These are phyloP conservation scores for Drosophila anceps DNA, from an alignment of 2,888 invertebrate genomes.

Conservation along the genomic window DNA sequence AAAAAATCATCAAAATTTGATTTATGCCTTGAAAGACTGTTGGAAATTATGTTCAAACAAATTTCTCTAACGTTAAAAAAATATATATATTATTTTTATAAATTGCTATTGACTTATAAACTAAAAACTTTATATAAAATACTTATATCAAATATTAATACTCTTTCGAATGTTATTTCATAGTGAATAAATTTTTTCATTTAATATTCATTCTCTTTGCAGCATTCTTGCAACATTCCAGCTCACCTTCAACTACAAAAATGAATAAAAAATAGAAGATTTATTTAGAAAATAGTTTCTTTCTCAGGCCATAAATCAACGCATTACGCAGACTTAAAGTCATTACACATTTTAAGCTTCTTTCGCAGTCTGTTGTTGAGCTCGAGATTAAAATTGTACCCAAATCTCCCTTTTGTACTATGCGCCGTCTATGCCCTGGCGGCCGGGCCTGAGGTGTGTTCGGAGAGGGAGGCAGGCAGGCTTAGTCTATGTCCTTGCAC, in stretches of 20 bases:
- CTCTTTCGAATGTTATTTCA: no score
- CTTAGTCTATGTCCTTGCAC: conserved; percentile 57
- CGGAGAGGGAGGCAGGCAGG: conserved; percentile 15
- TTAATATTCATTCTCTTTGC: neutral
- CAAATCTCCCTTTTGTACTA: conserved; percentile 10
- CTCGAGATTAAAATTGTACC: conserved; percentile 64
- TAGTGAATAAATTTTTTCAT: no score
- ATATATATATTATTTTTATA: no score
- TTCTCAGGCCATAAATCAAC: conserved; percentile 56
- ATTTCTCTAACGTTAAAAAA: no score
- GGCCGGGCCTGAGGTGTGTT: neutral
- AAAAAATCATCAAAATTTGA: neutral
- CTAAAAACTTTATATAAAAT: no score
- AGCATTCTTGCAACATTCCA: neutral
- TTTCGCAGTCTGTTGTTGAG: conserved; percentile 58
- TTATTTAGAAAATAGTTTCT: neutral
- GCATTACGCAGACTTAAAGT: conserved; percentile 43
- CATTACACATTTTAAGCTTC: conserved; percentile 39
- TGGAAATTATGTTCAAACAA: neutral
- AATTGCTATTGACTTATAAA: no score
- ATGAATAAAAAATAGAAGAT: conserved; percentile 29
- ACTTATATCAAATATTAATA: no score
- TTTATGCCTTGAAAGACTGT: neutral
- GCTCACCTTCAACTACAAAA: neutral
- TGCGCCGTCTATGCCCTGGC: conserved; percentile 13